phyloP scores from a whole-genome alignment of 2,113 vertebrate genomes.

The Phylloscopus trochiloides region DNA sequence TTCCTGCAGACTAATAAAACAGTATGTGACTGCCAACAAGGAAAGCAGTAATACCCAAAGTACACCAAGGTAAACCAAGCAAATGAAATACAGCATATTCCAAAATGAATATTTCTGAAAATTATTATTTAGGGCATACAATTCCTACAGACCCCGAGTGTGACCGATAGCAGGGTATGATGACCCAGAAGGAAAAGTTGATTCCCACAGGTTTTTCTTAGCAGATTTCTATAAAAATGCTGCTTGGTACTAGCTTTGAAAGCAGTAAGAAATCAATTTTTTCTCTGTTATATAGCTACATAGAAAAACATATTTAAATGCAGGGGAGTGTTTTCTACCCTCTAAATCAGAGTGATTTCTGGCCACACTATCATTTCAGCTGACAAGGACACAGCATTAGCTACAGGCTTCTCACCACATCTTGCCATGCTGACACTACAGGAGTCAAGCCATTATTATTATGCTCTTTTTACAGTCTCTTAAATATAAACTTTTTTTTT shows the following conservation, averaged over 20 bases:
- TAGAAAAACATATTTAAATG: conserved; percentile 29
- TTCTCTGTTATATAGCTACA: background rate
- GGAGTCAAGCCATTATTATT: background rate
- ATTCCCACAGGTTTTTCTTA: background rate
- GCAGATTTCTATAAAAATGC: background rate
- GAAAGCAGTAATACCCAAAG: background rate
- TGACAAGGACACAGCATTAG: conserved; percentile 19
- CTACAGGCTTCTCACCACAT: background rate
- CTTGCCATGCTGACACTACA: background rate
- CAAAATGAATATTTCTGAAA: background rate
- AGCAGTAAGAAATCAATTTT: background rate
- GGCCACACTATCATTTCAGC: background rate
- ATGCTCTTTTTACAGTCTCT: background rate
- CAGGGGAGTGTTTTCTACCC: background rate
- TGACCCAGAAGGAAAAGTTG: background rate
- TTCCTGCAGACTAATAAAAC: background rate
- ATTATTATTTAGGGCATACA: background rate
- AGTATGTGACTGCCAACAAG: background rate
- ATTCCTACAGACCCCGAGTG: background rate
- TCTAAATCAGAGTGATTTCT: background rate
- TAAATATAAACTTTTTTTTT: background rate
- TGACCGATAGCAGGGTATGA: background rate
- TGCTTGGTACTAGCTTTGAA: background rate
- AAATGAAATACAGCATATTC: background rate
- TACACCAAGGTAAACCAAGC: background rate